Evolutionary conservation across 1,140 invertebrate genomes (phyloP), one percentile per base, ranked within the genome.

Genomic region (Ceratosolen solmsi): DNA sequence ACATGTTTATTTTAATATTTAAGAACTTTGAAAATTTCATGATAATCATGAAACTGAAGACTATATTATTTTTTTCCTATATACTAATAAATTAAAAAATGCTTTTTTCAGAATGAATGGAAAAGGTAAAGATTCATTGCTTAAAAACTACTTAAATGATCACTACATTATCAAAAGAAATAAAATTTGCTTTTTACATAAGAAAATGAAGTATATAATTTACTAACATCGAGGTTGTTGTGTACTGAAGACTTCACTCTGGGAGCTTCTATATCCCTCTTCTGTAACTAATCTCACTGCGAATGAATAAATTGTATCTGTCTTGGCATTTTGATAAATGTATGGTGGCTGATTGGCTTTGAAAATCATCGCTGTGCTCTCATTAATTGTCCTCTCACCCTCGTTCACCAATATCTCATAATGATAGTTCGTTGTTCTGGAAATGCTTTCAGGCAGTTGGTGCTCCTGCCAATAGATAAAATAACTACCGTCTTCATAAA

Each of bases 371-470:
- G 93, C 94, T 84, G 82, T 92, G 60, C 88, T 87, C 51, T 92
- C 91, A 78, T 93, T 92, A n/a, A 94, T 88, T 7, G 87, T 90
- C 36, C 89, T 90, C 5, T 70, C 68, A 9, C 93, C 92, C 84
- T 93, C 92, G 0, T 92, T 93, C 0, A 96, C 90, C 36, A 94
- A 88, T 2, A 97, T 91, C 88, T 95, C 93, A 87, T 94, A 96
- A 63, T 92, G 90, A 83, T 92, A 91, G 8, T 94, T 94, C 82
- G 76, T 82, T 30, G 86, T 84, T 1, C 86, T 84, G 49, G 76
- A 46, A 56, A 88, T 70, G 15, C 25, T 79, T 0, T 88, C 86
- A 33, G 86, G 79, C 15, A 88, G 17, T 20, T 87, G 83, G 7
- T 84, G 85, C 79, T 93, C 91, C 51, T 92, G 86, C 95, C 96